These are phyloP conservation scores for Arizona elegans DNA, from an alignment of 2,113 vertebrate genomes.

Conservation along the genomic window DNA sequence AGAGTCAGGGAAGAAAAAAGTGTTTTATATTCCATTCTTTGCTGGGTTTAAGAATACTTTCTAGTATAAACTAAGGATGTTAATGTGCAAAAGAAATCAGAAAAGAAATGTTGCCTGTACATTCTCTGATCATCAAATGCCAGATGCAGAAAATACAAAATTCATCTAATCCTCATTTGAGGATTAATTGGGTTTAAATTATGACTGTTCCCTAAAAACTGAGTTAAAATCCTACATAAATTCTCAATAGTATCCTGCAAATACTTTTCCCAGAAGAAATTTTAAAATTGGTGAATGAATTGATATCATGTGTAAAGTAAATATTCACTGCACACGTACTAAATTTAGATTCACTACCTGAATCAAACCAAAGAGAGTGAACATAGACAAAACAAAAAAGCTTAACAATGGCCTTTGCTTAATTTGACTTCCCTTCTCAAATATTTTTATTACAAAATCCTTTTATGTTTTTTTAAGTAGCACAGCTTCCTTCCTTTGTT, in stretches of 20 bases:
- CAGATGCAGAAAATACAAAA: not conserved
- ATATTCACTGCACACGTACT: constrained; percentile 27
- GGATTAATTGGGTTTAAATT: not conserved
- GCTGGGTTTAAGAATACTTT: not conserved
- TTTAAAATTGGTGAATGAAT: constrained; percentile 26
- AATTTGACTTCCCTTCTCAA: constrained; percentile 46
- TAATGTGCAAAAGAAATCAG: not conserved
- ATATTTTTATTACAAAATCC: constrained; percentile 29
- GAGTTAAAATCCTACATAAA: not conserved
- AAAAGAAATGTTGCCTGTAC: not conserved
- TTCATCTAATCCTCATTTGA: not conserved
- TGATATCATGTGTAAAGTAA: not conserved
- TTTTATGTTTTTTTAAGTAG: constrained; percentile 40
- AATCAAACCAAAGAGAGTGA: constrained; percentile 24
- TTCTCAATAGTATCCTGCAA: constrained; percentile 13
- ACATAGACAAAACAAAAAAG: fast-evolving
- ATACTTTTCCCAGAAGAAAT: not conserved
- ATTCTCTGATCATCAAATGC: not conserved
- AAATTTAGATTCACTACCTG: constrained; percentile 53
- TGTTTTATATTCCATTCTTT: not conserved
- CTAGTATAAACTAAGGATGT: not conserved
- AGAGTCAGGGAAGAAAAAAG: not conserved
- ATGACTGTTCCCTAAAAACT: not conserved
- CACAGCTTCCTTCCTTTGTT: constrained; percentile 27
- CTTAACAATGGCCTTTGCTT: constrained; percentile 48